A percentile compares a stretch with the other conserved stretches of the same genome.
Evolutionary conservation across 2,113 vertebrate genomes (phyloP).

Genomic region (Rhinolophus sinicus): DNA sequence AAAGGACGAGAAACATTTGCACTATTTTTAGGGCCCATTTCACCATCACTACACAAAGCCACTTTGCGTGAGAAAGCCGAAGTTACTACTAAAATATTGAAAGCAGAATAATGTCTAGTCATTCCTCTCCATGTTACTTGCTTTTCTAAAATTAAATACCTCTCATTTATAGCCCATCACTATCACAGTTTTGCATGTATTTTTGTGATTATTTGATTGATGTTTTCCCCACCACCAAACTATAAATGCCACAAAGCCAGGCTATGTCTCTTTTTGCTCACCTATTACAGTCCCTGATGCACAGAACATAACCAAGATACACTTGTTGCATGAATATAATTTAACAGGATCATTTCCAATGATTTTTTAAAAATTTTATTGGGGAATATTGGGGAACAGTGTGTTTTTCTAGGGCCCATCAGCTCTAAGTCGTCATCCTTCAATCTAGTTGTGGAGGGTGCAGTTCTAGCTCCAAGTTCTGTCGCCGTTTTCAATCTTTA

Average conservation of each 20-base stretch:
- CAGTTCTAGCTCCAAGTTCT: too few relatives aligned
- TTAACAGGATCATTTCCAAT: not conserved
- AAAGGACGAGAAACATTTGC: not conserved
- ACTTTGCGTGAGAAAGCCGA: slow-evolving; percentile 15
- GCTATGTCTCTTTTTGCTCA: not conserved
- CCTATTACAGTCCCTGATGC: not conserved
- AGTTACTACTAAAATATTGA: slow-evolving; percentile 24
- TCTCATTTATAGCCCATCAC: not conserved
- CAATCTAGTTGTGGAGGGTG: too few relatives aligned
- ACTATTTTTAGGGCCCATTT: slow-evolving; percentile 11
- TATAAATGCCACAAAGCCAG: not conserved
- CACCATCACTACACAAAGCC: not conserved
- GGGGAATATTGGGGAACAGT: too few relatives aligned
- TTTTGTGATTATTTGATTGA: not conserved
- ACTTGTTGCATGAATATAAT: not conserved
- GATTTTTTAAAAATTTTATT: not conserved
- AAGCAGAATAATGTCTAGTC: not conserved
- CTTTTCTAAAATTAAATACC: not conserved
- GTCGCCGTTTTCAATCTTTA: too few relatives aligned
- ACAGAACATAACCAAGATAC: not conserved
- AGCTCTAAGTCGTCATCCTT: too few relatives aligned
- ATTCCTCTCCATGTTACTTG: not conserved
- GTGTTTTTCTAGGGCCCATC: too few relatives aligned
- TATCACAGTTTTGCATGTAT: not conserved
- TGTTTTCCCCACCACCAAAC: not conserved